These are phyloP conservation scores for Xerus inauris DNA, from an alignment of 2,113 vertebrate species.

Conservation along the genomic window DNA sequence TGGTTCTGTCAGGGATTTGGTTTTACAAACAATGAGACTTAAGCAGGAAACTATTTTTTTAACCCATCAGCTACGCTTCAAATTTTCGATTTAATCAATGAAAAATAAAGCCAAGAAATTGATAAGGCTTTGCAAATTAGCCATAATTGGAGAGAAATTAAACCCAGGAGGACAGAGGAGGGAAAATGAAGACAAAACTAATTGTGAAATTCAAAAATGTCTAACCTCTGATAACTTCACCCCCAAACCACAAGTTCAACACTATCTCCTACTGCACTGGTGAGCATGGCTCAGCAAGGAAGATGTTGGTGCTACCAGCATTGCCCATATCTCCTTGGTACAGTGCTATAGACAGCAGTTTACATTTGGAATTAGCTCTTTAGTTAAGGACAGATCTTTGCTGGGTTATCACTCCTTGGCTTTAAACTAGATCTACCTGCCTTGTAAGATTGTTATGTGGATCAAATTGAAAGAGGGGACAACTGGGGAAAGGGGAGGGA, in stretches of 20 bases:
- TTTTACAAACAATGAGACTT: slow-evolving; percentile 45
- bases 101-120: slow-evolving; percentile 45
- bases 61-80: not conserved
- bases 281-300: not conserved
- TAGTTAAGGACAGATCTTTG: not conserved
- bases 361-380: not conserved
- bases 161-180: not conserved
- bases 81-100: slow-evolving; percentile 49
- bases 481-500: fast-evolving
- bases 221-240: not conserved
- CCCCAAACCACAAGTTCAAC: not conserved
- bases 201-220: not conserved
- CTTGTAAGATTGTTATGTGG: not conserved
- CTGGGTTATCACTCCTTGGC: not conserved
- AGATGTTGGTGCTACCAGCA: fast-evolving
- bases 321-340: not conserved
- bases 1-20: not conserved
- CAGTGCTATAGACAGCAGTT: not conserved
- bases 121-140: slow-evolving; percentile 4
- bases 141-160: not conserved
- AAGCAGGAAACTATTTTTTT: slow-evolving; percentile 27
- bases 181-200: not conserved
- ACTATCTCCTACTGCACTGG: fast-evolving
- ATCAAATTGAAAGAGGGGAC: not conserved
- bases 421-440: not conserved